Evolutionary conservation across 1,140 invertebrate genomes (phyloP).

Genomic region (Eriosoma lanigerum): DNA sequence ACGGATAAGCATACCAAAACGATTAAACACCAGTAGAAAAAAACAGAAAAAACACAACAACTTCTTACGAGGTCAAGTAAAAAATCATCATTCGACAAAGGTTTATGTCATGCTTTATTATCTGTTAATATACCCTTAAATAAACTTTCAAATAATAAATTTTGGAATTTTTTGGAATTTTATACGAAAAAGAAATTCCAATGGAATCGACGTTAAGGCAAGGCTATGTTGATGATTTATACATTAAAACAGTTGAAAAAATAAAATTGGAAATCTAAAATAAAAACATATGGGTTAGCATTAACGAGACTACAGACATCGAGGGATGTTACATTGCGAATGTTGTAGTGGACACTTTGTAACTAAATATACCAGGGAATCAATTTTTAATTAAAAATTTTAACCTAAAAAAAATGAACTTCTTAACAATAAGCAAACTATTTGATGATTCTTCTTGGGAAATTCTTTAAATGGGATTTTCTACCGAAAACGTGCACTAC

Average conservation of each 20-base stretch:
- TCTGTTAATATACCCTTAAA: neutral
- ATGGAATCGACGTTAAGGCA: neutral
- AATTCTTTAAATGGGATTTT: neutral
- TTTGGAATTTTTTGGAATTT: too few species aligned
- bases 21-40: neutral
- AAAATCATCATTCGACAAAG: neutral
- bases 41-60: neutral
- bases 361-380: neutral
- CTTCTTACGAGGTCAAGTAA: neutral
- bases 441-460: neutral
- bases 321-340: neutral
- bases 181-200: neutral
- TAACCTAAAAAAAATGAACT: neutral
- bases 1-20: neutral
- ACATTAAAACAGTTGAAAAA: neutral
- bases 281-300: neutral
- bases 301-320: neutral
- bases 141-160: too few species aligned
- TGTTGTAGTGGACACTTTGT: neutral
- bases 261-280: neutral
- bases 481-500: too few species aligned
- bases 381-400: neutral
- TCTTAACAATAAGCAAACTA: neutral
- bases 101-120: constrained; percentile 1
- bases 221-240: neutral